Conservation (phyloP, 2,113 vertebrate species). For the Thinocorus orbignyianus region DNA sequence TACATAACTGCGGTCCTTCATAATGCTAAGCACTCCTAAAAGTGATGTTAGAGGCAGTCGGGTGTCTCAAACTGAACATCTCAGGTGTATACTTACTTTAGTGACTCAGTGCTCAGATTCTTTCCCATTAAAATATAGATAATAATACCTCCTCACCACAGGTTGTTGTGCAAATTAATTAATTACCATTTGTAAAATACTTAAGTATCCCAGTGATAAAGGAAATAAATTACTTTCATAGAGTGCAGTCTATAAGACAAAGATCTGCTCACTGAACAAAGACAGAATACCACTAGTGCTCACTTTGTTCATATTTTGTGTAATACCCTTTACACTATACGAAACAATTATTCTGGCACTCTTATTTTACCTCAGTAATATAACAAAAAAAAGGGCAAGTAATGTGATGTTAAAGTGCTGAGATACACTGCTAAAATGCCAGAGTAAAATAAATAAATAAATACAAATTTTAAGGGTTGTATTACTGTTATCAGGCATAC, state of each 20-base stretch:
- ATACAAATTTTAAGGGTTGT: too few relatives aligned
- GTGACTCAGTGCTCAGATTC: background rate
- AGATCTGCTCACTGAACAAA: background rate
- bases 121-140: background rate
- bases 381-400: background rate
- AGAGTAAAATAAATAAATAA: background rate
- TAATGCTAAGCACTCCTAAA: background rate
- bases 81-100: background rate
- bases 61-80: background rate
- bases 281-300: background rate
- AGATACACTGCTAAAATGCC: background rate
- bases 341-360: background rate
- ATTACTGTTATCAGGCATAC: background rate
- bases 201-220: background rate
- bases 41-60: background rate
- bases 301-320: background rate
- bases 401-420: background rate
- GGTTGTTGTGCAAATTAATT: background rate
- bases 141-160: background rate
- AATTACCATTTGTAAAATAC: background rate
- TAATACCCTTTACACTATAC: background rate
- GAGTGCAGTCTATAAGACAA: background rate
- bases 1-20: background rate
- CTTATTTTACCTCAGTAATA: background rate
- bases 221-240: background rate